These are phyloP conservation scores for Eptesicus fuscus DNA, from an alignment of 2,113 vertebrate genomes.

Conservation along the genomic window DNA sequence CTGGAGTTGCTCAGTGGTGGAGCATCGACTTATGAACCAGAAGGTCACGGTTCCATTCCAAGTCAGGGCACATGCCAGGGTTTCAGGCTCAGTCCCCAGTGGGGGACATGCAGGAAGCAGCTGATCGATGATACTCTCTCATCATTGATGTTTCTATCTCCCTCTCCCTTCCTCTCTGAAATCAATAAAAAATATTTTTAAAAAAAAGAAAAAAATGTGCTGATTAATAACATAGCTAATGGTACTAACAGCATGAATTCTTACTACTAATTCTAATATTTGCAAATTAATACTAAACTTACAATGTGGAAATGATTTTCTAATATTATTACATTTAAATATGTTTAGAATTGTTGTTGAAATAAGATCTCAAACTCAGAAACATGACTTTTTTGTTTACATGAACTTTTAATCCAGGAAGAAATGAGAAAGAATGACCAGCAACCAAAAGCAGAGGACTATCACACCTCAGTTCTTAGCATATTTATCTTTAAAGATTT, in stretches of 20 bases:
- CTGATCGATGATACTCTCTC: too few species aligned
- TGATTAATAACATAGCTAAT: not conserved
- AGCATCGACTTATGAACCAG: too few species aligned
- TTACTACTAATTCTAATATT: not conserved
- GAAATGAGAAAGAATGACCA: not conserved
- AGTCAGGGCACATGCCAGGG: too few species aligned
- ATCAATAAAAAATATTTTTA: too few species aligned
- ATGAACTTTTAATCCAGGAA: not conserved
- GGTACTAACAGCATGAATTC: not conserved
- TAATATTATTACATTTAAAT: not conserved
- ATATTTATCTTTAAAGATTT: not conserved
- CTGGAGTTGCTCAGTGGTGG: too few species aligned
- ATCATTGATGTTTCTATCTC: too few species aligned
- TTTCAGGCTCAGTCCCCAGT: too few species aligned
- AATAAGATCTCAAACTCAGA: not conserved
- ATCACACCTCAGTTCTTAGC: not conserved
- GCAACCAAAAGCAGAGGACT: not conserved
- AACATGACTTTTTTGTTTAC: not conserved
- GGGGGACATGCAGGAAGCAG: too few species aligned
- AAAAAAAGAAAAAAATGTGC: not conserved
- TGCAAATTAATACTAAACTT: not conserved
- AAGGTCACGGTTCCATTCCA: too few species aligned
- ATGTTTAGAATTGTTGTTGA: not conserved
- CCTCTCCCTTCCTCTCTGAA: too few species aligned
- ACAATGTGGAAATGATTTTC: not conserved